These are phyloP conservation scores for Psittacula cyanocephala DNA, from an alignment of 2,113 vertebrate species.

Conservation along the genomic window DNA sequence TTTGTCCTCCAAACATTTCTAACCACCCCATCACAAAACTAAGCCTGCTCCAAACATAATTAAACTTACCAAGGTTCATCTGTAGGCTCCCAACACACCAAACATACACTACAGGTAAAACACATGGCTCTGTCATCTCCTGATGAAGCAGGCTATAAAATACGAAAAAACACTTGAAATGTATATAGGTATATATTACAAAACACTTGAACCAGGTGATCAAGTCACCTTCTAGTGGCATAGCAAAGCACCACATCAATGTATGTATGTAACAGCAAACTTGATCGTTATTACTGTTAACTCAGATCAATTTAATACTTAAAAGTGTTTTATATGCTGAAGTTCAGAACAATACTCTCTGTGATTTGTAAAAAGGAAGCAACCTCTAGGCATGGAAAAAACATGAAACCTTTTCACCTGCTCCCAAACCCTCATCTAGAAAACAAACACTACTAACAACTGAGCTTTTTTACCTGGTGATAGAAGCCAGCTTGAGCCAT, in stretches of 20 bases:
- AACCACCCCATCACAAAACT: not conserved
- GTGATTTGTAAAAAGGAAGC: not conserved
- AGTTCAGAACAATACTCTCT: not conserved
- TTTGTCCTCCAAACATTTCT: not conserved
- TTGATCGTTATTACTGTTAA: not conserved
- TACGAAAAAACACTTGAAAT: not conserved
- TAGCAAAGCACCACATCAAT: not conserved
- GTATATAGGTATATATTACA: not conserved
- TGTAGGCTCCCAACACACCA: slow-evolving; percentile 99
- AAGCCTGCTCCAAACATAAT: not conserved
- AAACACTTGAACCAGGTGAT: not conserved
- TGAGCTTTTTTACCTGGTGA: slow-evolving; percentile 87
- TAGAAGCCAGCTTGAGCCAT: slow-evolving; percentile 99
- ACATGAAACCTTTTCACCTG: not conserved
- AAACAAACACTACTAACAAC: not conserved
- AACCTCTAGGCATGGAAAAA: not conserved
- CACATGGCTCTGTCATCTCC: slow-evolving; percentile 99
- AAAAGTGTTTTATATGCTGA: not conserved
- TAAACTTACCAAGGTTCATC: slow-evolving; percentile 94
- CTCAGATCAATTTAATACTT: not conserved
- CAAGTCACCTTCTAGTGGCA: not conserved
- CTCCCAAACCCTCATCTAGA: not conserved
- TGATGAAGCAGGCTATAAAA: slow-evolving; percentile 90
- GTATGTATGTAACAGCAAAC: not conserved
- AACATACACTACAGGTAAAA: slow-evolving; percentile 98